Evolutionary conservation across 2,797 vertebrate genomes (phyloP).

Genomic region (Silurus lanzhouensis): DNA sequence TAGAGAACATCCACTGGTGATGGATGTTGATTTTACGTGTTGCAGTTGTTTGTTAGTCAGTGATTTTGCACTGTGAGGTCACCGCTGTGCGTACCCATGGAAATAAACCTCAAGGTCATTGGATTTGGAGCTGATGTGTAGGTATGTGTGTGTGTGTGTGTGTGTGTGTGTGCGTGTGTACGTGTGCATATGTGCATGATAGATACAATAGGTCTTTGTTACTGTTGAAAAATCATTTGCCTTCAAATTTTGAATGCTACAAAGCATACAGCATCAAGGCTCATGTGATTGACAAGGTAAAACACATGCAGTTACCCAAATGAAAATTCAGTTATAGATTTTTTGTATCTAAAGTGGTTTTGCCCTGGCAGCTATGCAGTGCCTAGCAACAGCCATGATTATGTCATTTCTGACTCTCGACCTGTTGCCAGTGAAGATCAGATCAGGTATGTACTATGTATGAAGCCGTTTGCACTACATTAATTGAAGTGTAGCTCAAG

Average conservation of each 20-base stretch:
- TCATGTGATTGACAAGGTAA: conserved; percentile 2
- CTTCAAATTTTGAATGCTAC: neutral
- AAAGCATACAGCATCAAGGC: neutral
- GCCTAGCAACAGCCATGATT: conserved; percentile 12
- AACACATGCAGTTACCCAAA: neutral
- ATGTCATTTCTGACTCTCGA: neutral
- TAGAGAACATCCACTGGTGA: neutral
- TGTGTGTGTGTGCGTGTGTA: neutral
- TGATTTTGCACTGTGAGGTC: neutral
- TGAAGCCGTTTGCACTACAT: neutral
- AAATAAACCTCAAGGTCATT: conserved; percentile 43
- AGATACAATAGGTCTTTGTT: neutral
- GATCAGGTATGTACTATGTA: neutral
- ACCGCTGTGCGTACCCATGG: conserved; percentile 7
- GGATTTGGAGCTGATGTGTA: neutral
- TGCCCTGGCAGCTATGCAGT: neutral
- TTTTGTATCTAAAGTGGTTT: neutral
- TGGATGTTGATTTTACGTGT: neutral
- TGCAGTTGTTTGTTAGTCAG: neutral
- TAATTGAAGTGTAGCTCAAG: neutral
- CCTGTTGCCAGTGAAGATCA: neutral
- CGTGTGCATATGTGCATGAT: conserved; percentile 22
- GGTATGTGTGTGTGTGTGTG: conserved; percentile 15
- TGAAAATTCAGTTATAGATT: neutral
- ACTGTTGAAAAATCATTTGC: neutral